Conservation (phyloP, 2,888 invertebrate genomes). For the Tachina grossa region DNA sequence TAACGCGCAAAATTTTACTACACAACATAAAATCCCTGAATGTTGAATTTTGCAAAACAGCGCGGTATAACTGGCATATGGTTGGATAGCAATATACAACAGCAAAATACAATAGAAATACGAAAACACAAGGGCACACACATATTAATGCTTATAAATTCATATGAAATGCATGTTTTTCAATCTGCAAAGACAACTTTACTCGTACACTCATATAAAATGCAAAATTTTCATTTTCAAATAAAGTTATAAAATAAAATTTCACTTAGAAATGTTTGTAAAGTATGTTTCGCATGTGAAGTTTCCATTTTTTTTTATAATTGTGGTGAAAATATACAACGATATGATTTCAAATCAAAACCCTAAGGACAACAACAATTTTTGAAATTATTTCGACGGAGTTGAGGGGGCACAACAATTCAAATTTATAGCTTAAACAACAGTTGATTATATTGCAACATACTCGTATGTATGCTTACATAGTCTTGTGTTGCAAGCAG, state of each 20-base stretch:
- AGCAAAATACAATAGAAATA: conserved; percentile 38
- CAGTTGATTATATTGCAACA: conserved; percentile 42
- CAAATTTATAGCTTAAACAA: conserved; percentile 54
- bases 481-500: conserved; percentile 14
- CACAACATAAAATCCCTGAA: conserved; percentile 61
- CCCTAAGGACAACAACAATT: conserved; percentile 43
- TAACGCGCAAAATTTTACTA: conserved; percentile 58
- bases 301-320: conserved; percentile 73
- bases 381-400: background rate
- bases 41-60: conserved; percentile 61
- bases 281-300: conserved; percentile 43
- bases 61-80: conserved; percentile 66
- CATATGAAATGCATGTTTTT: conserved; percentile 37
- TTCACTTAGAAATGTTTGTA: conserved; percentile 30
- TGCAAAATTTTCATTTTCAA: conserved; percentile 73
- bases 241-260: conserved; percentile 74
- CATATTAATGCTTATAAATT: conserved; percentile 28
- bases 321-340: conserved; percentile 69
- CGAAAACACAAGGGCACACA: conserved; percentile 31
- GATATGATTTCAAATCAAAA: conserved; percentile 43
- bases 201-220: conserved; percentile 68
- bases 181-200: conserved; percentile 20
- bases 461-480: conserved; percentile 5
- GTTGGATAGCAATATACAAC: conserved; percentile 58
- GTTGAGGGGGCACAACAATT: conserved; percentile 26